phyloP scores from a whole-genome alignment of 2,888 invertebrate species.

The Notodonta dromedarius region DNA sequence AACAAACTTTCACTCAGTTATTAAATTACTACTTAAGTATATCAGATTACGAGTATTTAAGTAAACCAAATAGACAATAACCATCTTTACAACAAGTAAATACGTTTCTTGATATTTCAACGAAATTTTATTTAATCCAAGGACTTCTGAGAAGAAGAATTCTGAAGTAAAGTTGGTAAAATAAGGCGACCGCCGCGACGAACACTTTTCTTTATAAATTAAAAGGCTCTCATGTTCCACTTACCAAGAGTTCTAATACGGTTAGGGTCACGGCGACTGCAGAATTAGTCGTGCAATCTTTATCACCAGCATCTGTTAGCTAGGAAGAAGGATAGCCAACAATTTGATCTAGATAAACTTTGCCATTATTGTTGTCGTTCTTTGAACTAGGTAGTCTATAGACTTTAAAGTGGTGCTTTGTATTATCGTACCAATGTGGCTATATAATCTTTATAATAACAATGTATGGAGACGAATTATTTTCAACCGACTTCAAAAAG shows the following conservation, averaged over 20 bases:
- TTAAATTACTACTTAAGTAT: neutral
- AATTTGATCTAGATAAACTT: constrained; percentile 63
- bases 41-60: neutral
- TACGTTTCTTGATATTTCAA: neutral
- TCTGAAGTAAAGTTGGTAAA: neutral
- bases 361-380: constrained; percentile 47
- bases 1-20: neutral
- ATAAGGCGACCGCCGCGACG: neutral
- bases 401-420: neutral
- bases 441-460: no score
- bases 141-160: neutral
- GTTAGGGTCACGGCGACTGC: constrained; percentile 44
- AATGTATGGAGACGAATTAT: no score
- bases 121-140: constrained; percentile 1
- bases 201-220: neutral
- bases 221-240: constrained; percentile 43
- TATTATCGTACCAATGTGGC: no score
- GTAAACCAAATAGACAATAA: neutral
- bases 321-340: constrained; percentile 54
- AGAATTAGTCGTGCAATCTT: constrained; percentile 63
- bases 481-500: no score
- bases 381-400: constrained; percentile 27
- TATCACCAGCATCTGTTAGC: constrained; percentile 57
- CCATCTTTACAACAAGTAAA: neutral
- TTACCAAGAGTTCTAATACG: constrained; percentile 44